Conservation (phyloP, 2,797 vertebrate genomes). For the Alfaro cultratus region DNA sequence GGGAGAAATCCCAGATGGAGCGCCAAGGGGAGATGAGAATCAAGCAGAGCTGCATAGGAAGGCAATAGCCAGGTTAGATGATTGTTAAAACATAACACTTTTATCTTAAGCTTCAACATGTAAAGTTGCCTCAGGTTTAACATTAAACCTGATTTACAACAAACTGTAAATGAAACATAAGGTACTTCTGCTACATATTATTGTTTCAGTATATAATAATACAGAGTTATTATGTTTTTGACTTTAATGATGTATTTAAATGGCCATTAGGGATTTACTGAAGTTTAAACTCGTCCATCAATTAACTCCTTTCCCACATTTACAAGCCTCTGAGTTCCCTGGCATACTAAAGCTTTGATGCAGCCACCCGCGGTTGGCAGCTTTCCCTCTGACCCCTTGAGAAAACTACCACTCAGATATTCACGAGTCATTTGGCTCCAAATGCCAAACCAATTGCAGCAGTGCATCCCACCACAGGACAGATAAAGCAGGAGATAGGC, state of each 20-base stretch:
- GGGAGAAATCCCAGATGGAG: no score
- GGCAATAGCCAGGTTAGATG: not conserved
- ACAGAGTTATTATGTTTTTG: not conserved
- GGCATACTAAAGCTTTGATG: conserved; percentile 28
- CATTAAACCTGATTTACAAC: not conserved
- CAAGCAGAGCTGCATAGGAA: no score
- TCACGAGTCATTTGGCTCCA: conserved; percentile 63
- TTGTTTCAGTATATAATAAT: not conserved
- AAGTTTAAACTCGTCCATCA: conserved; percentile 1
- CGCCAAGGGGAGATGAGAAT: no score
- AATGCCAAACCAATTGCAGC: conserved; percentile 62
- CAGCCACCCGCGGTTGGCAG: conserved; percentile 13
- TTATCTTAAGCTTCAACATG: not conserved
- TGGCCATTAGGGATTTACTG: not conserved
- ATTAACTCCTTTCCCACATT: conserved; percentile 13
- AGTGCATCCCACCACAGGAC: conserved; percentile 50
- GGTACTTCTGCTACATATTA: not conserved
- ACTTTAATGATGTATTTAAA: not conserved
- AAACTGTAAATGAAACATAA: not conserved
- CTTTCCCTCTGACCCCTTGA: conserved; percentile 25
- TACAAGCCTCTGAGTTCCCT: conserved; percentile 18
- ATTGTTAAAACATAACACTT: not conserved
- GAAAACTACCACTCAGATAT: conserved; percentile 44
- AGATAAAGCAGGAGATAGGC: conserved; percentile 58
- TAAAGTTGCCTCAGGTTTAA: not conserved